These are phyloP conservation scores for Habrosyne pyritoides DNA, from an alignment of 2,888 invertebrate genomes.

Conservation along the genomic window DNA sequence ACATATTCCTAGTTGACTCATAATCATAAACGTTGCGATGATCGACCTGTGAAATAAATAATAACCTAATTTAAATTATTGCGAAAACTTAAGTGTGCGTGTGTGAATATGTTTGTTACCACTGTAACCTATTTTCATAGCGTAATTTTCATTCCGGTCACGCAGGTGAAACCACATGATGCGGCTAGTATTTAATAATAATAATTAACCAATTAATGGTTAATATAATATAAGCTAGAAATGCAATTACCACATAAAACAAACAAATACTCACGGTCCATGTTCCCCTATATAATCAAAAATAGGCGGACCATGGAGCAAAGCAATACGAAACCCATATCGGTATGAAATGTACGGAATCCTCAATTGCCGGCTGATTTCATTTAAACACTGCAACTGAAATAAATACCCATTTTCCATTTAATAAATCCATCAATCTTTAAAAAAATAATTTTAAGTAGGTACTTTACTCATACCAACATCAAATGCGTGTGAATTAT, in stretches of 20 bases:
- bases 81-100: background rate
- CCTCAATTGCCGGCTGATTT: conserved; percentile 52
- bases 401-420: conserved; percentile 21
- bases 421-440: background rate
- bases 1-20: conserved; percentile 63
- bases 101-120: too few relatives aligned
- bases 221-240: too few relatives aligned
- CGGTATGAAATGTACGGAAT: conserved; percentile 60
- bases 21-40: conserved; percentile 57
- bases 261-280: conserved; percentile 54
- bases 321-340: conserved; percentile 62
- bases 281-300: conserved; percentile 36
- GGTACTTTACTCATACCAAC: conserved; percentile 40
- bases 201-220: too few relatives aligned
- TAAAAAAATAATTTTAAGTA: background rate
- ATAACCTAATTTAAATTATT: background rate
- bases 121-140: too few relatives aligned
- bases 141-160: too few relatives aligned
- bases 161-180: too few relatives aligned
- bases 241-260: background rate
- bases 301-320: conserved; percentile 53
- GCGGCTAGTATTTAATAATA: too few relatives aligned
- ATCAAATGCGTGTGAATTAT: conserved; percentile 52
- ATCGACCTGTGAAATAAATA: conserved; percentile 44
- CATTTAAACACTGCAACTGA: conserved; percentile 54